Evolutionary conservation across 2,888 invertebrate genomes (phyloP).

Genomic region (Rhogogaster chlorosoma): DNA sequence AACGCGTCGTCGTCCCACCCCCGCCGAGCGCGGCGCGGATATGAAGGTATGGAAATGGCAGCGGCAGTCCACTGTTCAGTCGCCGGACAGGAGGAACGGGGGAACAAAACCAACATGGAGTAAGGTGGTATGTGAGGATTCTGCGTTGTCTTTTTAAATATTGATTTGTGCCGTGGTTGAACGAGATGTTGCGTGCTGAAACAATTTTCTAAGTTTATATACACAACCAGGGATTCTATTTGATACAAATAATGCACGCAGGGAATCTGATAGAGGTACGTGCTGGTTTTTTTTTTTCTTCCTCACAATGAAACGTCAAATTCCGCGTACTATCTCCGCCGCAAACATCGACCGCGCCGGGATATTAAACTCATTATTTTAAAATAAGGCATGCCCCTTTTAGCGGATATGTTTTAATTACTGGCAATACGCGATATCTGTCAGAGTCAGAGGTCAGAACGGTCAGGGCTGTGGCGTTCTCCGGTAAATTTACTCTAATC

Average conservation of each 20-base stretch:
- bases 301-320: conserved; percentile 63
- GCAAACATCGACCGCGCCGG: conserved; percentile 65
- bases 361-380: conserved; percentile 53
- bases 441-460: conserved; percentile 36
- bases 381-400: conserved; percentile 47
- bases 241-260: conserved; percentile 60
- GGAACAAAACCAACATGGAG: conserved; percentile 67
- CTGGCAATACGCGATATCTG: conserved; percentile 44
- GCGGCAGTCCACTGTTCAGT: conserved; percentile 15
- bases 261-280: conserved; percentile 67
- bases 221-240: conserved; percentile 53
- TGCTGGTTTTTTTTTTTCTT: conserved; percentile 56
- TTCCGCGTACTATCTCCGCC: conserved; percentile 58
- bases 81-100: conserved; percentile 58
- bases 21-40: background rate
- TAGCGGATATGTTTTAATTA: conserved; percentile 48
- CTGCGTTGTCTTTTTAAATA: conserved; percentile 70
- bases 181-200: conserved; percentile 61
- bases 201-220: conserved; percentile 53
- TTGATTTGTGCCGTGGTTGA: conserved; percentile 65
- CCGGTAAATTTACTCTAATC: background rate
- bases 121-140: conserved; percentile 67
- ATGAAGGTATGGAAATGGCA: background rate
- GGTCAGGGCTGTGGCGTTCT: conserved; percentile 41
- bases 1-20: background rate